These are phyloP conservation scores for Ophraella communa DNA, from an alignment of 2,888 invertebrate species.

Conservation along the genomic window DNA sequence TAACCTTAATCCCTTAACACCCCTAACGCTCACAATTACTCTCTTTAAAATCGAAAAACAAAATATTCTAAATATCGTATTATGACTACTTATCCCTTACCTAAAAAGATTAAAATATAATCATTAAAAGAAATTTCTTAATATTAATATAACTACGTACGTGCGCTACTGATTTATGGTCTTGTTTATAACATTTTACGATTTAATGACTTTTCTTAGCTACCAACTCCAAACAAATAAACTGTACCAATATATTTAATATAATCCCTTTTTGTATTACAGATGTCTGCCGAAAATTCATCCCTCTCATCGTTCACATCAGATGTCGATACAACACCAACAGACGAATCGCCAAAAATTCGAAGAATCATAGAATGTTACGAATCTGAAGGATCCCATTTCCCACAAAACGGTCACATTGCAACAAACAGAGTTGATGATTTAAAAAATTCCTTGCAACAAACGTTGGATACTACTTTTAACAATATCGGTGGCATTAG, in stretches of 20 bases:
- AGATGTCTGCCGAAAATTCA: constrained; percentile 50
- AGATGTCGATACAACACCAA: constrained; percentile 58
- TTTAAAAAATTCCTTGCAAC: constrained; percentile 46
- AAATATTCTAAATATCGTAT: too few relatives aligned
- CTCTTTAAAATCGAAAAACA: too few relatives aligned
- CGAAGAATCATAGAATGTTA: constrained; percentile 52
- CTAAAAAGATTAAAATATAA: too few relatives aligned
- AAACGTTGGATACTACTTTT: constrained; percentile 50
- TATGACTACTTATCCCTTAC: too few relatives aligned
- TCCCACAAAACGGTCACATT: constrained; percentile 23
- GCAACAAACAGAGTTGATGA: constrained; percentile 44
- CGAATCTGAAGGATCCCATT: constrained; percentile 40
- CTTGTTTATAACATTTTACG: too few relatives aligned
- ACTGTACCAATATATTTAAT: background rate
- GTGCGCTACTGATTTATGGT: too few relatives aligned
- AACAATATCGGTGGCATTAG: constrained; percentile 28
- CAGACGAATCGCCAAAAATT: constrained; percentile 52
- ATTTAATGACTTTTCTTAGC: too few relatives aligned
- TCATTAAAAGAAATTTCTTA: too few relatives aligned
- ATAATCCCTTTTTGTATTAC: constrained; percentile 11
- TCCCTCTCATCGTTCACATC: constrained; percentile 56
- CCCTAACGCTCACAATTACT: too few relatives aligned
- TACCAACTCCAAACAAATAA: too few relatives aligned
- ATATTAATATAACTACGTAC: too few relatives aligned
- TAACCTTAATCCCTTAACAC: too few relatives aligned